These are phyloP conservation scores for Lepidochitona cinerea DNA, from an alignment of 2,888 invertebrate species.

Conservation along the genomic window DNA sequence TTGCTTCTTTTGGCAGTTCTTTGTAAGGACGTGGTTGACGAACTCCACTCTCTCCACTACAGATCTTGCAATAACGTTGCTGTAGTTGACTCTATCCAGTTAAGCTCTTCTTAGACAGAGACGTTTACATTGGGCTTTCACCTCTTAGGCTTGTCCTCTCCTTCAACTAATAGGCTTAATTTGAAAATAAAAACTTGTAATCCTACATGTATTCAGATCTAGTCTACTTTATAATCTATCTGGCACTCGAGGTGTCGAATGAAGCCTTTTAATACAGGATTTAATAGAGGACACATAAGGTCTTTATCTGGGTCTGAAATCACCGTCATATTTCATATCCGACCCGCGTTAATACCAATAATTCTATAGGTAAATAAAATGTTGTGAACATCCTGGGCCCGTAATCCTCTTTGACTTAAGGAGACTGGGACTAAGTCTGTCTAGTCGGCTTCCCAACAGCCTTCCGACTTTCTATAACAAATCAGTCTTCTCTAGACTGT, in stretches of 20 bases:
- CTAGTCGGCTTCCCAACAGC: not conserved
- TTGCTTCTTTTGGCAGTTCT: not conserved
- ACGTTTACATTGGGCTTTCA: not conserved
- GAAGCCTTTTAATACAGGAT: too few species aligned
- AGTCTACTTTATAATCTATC: not conserved
- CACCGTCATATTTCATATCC: not conserved
- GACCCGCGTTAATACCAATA: not conserved
- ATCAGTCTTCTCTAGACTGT: too few species aligned
- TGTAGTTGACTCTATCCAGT: too few species aligned
- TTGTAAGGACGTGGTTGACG: too few species aligned
- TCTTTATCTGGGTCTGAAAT: not conserved
- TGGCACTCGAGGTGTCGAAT: too few species aligned
- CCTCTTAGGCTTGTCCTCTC: not conserved
- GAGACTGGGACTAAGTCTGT: not conserved
- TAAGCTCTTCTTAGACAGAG: too few species aligned
- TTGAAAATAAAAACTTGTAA: slow-evolving; percentile 8
- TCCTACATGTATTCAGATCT: not conserved
- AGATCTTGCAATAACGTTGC: too few species aligned
- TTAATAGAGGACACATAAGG: too few species aligned
- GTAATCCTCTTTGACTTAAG: not conserved
- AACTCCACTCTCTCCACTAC: too few species aligned
- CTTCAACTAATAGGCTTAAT: slow-evolving; percentile 2
- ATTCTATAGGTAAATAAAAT: slow-evolving; percentile 9
- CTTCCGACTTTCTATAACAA: too few species aligned
- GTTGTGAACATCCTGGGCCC: not conserved